Evolutionary conservation across 2,888 invertebrate genomes (phyloP).

Genomic region (Rotaria magnacalcarata): DNA sequence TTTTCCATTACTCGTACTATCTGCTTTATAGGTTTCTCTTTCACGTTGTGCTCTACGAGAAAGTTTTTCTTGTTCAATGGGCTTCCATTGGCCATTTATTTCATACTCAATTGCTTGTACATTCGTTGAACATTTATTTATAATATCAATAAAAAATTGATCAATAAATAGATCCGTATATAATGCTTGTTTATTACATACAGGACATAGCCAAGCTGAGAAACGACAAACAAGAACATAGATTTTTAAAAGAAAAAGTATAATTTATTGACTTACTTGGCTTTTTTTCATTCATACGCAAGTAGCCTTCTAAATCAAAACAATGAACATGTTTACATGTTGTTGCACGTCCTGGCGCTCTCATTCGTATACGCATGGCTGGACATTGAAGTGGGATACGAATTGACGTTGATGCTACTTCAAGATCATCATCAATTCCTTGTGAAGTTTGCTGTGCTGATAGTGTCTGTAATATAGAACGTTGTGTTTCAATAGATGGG

Average conservation of each 20-base stretch:
- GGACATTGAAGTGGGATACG: constrained; percentile 46
- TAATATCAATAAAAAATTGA: constrained; percentile 64
- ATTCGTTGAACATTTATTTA: constrained; percentile 31
- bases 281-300: constrained; percentile 96
- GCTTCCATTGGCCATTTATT: constrained; percentile 2
- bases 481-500: background rate
- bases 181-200: constrained; percentile 84
- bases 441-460: background rate
- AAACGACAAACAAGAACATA: background rate
- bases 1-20: background rate
- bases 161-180: constrained; percentile 89
- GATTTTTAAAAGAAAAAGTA: no score
- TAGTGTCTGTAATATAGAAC: background rate
- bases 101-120: constrained; percentile 40
- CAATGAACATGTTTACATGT: constrained; percentile 94
- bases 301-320: constrained; percentile 87
- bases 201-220: constrained; percentile 85
- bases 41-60: background rate
- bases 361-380: constrained; percentile 72
- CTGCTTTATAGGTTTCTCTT: background rate
- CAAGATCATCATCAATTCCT: constrained; percentile 27
- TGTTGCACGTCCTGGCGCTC: constrained; percentile 76
- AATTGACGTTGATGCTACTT: constrained; percentile 39
- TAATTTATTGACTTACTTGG: constrained; percentile 63
- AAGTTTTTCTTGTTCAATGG: background rate